Base-by-base conservation (phyloP, 2,797 vertebrate genomes). In the Euphonia xanthogaster region DNA sequence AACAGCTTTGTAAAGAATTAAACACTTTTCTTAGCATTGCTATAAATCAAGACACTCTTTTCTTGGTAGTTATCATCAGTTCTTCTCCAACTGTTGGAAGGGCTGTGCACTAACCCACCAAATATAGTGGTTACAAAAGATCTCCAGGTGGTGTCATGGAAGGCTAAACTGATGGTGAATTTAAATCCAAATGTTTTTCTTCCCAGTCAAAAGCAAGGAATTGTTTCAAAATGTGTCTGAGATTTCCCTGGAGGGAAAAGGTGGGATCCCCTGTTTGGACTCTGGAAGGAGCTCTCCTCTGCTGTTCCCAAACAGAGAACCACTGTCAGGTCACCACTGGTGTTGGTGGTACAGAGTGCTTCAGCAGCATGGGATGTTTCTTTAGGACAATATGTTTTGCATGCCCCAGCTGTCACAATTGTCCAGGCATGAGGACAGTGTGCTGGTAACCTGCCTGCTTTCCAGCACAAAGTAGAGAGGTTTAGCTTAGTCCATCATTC, bases 1-100 rank as follows among this genome's bases (percentile, higher is more conserved):
- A 75, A 60, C 31, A 63, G 54, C 48, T 93, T 91, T 97, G 96
- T 78, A 94, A 88, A n/a, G 61, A 88, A 73, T 96, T 89, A 90
- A 55, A 22, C 27, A 57, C 21, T 94, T 91, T 73, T 70, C n/a
- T 94, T 57, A 81, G 50, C 47, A 47, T 68, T 66, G 65, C 79
- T 92, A 74, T 78, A 94, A 97, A 92, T 76, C 83, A 93, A 89
- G 40, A 51, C 6, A 9, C 55, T 33, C 17, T 91, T 83, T 95
- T 86, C 40, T 23, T 82, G 27, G 54, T 67, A 73, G 50, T 51
- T 95, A 39, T 73, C 57, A 50, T 61, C 67, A 84, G 75, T 61
- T 77, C 63, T 90, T 35, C 47, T 93, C 65, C 78, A 91, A 17
- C 35, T 89, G 28, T 73, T 72, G 61, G 45, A 75, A 84, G 19